Evolutionary conservation across 2,888 invertebrate species (phyloP).

Genomic region (Cephalotes varians): DNA sequence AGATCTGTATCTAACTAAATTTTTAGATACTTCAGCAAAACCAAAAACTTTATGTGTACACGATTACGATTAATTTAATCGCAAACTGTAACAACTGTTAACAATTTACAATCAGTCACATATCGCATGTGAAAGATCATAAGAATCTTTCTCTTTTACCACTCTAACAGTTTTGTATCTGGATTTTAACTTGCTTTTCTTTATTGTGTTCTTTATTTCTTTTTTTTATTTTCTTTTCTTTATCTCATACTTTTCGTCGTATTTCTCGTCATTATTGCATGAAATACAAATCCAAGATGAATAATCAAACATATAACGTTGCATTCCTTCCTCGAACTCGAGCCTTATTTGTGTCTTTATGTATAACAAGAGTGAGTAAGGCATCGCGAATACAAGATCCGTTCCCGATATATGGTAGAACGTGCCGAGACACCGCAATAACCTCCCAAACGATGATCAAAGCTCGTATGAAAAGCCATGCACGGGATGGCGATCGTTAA

Average conservation of each 20-base stretch:
- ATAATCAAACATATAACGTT: no score
- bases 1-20: no score
- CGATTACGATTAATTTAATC: not conserved
- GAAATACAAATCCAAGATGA: conserved; percentile 25
- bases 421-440: conserved; percentile 51
- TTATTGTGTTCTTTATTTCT: no score
- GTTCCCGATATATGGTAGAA: conserved; percentile 19
- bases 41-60: no score
- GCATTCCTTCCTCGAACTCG: not conserved
- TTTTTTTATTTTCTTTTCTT: not conserved
- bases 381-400: conserved; percentile 48
- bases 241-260: not conserved
- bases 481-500: conserved; percentile 34
- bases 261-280: not conserved
- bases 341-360: not conserved
- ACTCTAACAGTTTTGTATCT: not conserved
- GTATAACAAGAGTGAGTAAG: conserved; percentile 13
- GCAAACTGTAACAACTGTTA: not conserved
- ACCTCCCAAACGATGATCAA: conserved; percentile 50
- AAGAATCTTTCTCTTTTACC: not conserved
- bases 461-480: conserved; percentile 37
- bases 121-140: no score
- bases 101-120: not conserved
- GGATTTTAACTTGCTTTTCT: not conserved
- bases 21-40: no score